A percentile compares a stretch with the other conserved stretches of the same genome.
Conservation (phyloP, 1,140 invertebrate species). For the Panulirus ornatus region DNA sequence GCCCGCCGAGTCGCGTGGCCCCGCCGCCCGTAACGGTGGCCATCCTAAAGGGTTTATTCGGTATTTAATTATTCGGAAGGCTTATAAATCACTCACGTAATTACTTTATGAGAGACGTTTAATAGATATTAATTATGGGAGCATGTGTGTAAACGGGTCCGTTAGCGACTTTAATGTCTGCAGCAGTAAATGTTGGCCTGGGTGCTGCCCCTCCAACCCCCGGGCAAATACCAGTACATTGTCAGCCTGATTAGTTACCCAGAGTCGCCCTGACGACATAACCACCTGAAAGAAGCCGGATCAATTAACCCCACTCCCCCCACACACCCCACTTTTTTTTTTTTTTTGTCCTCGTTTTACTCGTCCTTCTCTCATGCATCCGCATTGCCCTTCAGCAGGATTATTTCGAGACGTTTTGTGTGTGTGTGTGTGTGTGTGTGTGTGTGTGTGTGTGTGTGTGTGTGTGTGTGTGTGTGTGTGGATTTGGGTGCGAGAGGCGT, state of each 20-base stretch:
- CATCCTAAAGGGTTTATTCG: slow-evolving; percentile 35
- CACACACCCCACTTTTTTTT: neutral
- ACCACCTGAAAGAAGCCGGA: neutral
- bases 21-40: slow-evolving; percentile 1
- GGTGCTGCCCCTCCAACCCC: neutral
- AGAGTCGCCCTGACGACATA: neutral
- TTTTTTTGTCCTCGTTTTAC: slow-evolving; percentile 36
- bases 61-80: slow-evolving; percentile 40
- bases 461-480: slow-evolving; percentile 11
- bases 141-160: slow-evolving; percentile 44
- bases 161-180: slow-evolving; percentile 28
- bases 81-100: slow-evolving; percentile 57
- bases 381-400: neutral
- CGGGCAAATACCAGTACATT: too few relatives aligned
- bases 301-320: neutral
- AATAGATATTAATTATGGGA: slow-evolving; percentile 52
- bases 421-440: neutral
- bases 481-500: neutral
- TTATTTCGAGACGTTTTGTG: neutral
- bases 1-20: slow-evolving; percentile 13
- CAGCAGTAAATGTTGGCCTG: slow-evolving; percentile 20
- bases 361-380: slow-evolving; percentile 23
- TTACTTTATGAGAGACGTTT: slow-evolving; percentile 53
- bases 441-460: neutral
- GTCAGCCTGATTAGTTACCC: neutral